Evolutionary conservation across 2,797 vertebrate species (phyloP), one percentile per base, ranked within the genome.

Genomic region (Hylomyscus alleni): DNA sequence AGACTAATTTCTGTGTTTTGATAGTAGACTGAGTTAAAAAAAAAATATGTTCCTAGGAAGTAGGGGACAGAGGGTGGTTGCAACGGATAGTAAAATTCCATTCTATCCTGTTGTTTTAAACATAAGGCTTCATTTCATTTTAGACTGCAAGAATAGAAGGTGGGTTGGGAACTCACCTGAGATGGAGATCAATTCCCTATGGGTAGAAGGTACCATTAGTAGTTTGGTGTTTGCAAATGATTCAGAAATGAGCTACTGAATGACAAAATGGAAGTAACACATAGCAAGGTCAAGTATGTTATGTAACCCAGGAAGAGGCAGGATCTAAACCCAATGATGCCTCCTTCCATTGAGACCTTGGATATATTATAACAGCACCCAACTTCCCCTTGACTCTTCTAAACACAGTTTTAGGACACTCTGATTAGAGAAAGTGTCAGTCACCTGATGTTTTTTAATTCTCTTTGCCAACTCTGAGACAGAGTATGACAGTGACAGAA

Each of bases 1-100:
- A 97, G 86, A 77, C 93, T 95, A 95, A 97, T 97, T 97, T 95
- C 60, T 97, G 31, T 95, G 91, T 96, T 97, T 96, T 97, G 83
- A 94, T 94, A 95, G 85, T 76, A 93, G 81, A 89, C 93, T 54
- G 52, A 85, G 69, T 96, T 94, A 65, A 97, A 96, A 97, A 94
- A 80, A n/a, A n/a, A 67, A 67, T 92, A 81, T 47, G 22, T 89
- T 91, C 91, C 29, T 60, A 69, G 81, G 19, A 95, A 97, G 37
- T 84, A 26, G 84, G 83, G 52, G 73, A 72, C 62, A 97, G 84
- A 93, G 22, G 50, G 31, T 65, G 52, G 65, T 83, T 78, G 20
- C 44, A 56, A 91, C 37, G 72, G 54, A 65, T 60, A 89, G 26
- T 29, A 52, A 62, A 89, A 89, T 86, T 69, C 65, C 80, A 58